Conservation (phyloP, 2,888 invertebrate species). For the Dysmachus trigonus region DNA sequence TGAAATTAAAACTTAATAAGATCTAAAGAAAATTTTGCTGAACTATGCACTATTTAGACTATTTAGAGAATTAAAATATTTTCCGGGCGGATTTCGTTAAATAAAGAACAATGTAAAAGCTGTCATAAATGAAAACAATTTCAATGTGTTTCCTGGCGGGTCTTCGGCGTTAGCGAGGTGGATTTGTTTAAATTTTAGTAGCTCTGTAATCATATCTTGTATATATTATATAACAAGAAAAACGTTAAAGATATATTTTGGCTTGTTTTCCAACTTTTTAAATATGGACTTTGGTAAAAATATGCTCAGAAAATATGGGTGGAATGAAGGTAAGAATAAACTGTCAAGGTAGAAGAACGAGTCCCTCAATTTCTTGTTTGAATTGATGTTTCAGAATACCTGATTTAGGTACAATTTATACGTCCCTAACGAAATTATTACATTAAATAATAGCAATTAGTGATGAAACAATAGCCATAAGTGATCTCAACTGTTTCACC, state of each 20-base stretch:
- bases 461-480: too few species aligned
- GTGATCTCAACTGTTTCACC: too few species aligned
- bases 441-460: too few species aligned
- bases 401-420: too few species aligned
- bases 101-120: neutral
- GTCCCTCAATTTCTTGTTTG: too few species aligned
- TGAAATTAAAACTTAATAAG: neutral
- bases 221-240: neutral
- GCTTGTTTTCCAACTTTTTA: neutral
- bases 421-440: too few species aligned
- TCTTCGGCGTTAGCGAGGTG: neutral
- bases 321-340: conserved; percentile 59
- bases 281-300: conserved; percentile 61
- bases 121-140: neutral
- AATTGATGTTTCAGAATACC: too few species aligned
- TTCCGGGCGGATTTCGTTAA: neutral
- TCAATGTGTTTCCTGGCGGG: neutral
- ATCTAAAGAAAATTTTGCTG: neutral
- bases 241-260: neutral
- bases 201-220: neutral
- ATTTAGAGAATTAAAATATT: neutral
- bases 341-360: too few species aligned
- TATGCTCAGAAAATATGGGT: conserved; percentile 61
- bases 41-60: neutral
- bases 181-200: neutral